Evolutionary conservation across 2,888 invertebrate species (phyloP).

Genomic region (Rutpela maculata): DNA sequence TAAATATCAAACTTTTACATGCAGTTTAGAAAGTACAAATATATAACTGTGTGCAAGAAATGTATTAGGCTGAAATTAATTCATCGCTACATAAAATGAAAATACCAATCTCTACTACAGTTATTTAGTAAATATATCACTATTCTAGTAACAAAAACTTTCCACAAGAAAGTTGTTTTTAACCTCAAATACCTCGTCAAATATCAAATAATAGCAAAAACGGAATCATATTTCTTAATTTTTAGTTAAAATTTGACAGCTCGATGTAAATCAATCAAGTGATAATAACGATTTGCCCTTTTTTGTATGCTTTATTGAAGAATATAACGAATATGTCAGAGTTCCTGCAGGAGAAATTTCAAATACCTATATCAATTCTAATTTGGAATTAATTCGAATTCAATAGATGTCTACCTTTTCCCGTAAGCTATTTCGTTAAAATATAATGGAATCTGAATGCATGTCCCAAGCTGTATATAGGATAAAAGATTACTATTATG

Average conservation of each 20-base stretch:
- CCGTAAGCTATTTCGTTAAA: neutral
- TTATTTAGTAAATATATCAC: too few species aligned
- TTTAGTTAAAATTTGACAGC: neutral
- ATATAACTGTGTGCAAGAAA: too few species aligned
- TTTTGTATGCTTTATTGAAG: neutral
- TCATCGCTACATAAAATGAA: too few species aligned
- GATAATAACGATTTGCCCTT: neutral
- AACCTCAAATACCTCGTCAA: too few species aligned
- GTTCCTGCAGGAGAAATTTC: neutral
- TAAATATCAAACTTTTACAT: too few species aligned
- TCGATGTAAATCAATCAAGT: neutral
- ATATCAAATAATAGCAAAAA: too few species aligned
- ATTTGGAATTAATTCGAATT: neutral
- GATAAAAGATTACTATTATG: neutral
- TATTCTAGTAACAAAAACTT: too few species aligned
- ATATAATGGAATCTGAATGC: neutral
- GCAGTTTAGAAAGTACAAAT: too few species aligned
- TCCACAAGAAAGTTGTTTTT: too few species aligned
- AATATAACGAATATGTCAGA: neutral
- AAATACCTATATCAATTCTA: slow-evolving; percentile 7
- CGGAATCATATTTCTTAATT: neutral
- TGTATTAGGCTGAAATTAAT: too few species aligned
- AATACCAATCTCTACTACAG: too few species aligned
- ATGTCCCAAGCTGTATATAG: slow-evolving; percentile 1
- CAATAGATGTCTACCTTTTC: slow-evolving; percentile 7